These are phyloP conservation scores for Pachycephala philippinensis DNA, from an alignment of 2,113 vertebrate genomes.

Conservation along the genomic window DNA sequence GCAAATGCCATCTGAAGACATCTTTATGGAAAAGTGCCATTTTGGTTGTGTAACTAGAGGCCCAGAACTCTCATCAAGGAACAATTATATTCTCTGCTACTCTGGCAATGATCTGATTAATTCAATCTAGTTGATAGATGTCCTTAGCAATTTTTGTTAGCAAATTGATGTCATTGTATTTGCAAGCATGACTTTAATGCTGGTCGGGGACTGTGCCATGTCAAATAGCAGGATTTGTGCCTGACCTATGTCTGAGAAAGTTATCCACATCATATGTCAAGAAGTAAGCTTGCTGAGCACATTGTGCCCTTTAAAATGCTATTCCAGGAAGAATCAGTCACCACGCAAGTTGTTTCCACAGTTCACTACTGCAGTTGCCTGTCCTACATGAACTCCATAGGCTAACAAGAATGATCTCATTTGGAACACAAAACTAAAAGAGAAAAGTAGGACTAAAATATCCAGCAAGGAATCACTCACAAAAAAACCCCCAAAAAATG, in stretches of 20 bases:
- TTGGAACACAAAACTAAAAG: not conserved
- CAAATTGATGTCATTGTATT: not conserved
- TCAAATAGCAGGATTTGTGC: not conserved
- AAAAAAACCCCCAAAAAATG: not conserved
- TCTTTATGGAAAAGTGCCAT: not conserved
- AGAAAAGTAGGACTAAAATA: not conserved
- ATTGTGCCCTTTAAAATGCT: not conserved
- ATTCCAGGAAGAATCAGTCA: constrained; percentile 4
- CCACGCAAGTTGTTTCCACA: not conserved
- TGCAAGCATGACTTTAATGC: not conserved
- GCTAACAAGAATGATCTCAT: not conserved
- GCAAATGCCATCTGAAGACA: not conserved
- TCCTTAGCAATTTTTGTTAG: not conserved
- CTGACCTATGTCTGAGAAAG: not conserved
- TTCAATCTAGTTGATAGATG: not conserved
- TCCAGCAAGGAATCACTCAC: not conserved
- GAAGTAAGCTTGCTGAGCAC: not conserved
- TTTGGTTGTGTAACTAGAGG: constrained; percentile 4
- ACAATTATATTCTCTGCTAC: not conserved
- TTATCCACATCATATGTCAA: not conserved
- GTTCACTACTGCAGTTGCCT: not conserved
- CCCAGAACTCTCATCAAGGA: not conserved
- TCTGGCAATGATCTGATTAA: not conserved
- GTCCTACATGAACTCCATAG: not conserved
- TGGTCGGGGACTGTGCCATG: not conserved